These are phyloP conservation scores for Habroteleia sp. DNA, from an alignment of 2,888 invertebrate species.

Conservation along the genomic window DNA sequence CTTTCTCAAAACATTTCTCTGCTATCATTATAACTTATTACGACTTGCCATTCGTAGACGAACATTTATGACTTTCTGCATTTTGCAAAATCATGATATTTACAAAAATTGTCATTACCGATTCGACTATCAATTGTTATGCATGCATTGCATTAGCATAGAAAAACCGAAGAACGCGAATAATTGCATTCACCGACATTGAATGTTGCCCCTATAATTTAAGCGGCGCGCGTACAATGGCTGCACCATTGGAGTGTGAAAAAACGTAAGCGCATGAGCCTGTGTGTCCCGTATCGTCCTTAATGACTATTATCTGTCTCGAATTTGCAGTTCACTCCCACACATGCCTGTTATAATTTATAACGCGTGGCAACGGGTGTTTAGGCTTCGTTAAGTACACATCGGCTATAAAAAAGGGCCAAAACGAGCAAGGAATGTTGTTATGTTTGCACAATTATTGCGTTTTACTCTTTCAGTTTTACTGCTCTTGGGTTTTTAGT, in stretches of 20 bases:
- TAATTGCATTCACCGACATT: constrained; percentile 56
- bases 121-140: constrained; percentile 1
- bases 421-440: constrained; percentile 4
- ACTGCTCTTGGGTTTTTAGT: no score
- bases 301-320: constrained; percentile 62
- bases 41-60: no score
- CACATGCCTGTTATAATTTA: constrained; percentile 57
- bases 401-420: constrained; percentile 21
- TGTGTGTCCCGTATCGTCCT: constrained; percentile 43
- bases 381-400: constrained; percentile 55
- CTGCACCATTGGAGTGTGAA: constrained; percentile 55
- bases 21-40: no score
- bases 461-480: no score
- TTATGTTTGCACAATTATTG: constrained; percentile 40
- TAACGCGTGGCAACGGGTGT: constrained; percentile 32
- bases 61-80: no score
- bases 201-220: constrained; percentile 62
- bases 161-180: constrained; percentile 40
- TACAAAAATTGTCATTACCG: constrained; percentile 24
- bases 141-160: constrained; percentile 43
- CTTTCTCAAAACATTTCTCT: no score
- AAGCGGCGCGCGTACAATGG: constrained; percentile 47
- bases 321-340: constrained; percentile 58
- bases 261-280: constrained; percentile 33
- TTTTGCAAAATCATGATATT: no score